phyloP scores from a whole-genome alignment of 1,140 invertebrate species.

The Chelonus insularis region DNA sequence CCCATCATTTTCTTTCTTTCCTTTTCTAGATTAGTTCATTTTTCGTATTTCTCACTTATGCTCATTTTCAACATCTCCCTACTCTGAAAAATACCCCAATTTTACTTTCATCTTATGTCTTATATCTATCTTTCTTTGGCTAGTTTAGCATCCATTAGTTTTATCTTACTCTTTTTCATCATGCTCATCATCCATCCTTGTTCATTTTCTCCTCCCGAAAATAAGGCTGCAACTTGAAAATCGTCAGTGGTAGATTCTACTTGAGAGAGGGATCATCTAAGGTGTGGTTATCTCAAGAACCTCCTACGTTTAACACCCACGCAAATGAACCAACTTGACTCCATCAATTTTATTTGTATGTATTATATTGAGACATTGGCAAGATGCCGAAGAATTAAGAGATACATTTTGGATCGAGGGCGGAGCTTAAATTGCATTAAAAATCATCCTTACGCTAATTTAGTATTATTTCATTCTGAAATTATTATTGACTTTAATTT shows the following conservation, averaged over 20 bases:
- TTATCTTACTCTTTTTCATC: not conserved
- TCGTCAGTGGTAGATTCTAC: slow-evolving; percentile 19
- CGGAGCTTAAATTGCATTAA: slow-evolving; percentile 13
- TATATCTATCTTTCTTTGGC: too few species aligned
- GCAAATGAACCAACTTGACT: slow-evolving; percentile 10
- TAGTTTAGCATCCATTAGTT: too few species aligned
- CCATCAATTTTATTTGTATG: not conserved
- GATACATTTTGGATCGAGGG: slow-evolving; percentile 21
- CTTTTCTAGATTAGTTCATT: slow-evolving; percentile 6
- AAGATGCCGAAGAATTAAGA: slow-evolving; percentile 21
- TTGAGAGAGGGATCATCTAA: slow-evolving; percentile 24
- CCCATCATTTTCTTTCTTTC: slow-evolving; percentile 45
- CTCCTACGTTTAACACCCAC: slow-evolving; percentile 49
- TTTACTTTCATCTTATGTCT: not conserved
- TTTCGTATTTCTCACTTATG: slow-evolving; percentile 5
- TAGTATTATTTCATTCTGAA: slow-evolving; percentile 20
- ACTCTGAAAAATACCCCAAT: not conserved
- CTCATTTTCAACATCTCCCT: not conserved
- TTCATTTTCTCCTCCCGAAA: slow-evolving; percentile 7
- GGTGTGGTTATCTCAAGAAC: slow-evolving; percentile 44
- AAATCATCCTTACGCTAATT: slow-evolving; percentile 18
- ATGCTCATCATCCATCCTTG: not conserved
- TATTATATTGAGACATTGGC: slow-evolving; percentile 16
- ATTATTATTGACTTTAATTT: too few species aligned
- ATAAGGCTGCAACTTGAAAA: slow-evolving; percentile 6